Conservation (phyloP, 2,113 vertebrate genomes). For the Tursiops truncatus region DNA sequence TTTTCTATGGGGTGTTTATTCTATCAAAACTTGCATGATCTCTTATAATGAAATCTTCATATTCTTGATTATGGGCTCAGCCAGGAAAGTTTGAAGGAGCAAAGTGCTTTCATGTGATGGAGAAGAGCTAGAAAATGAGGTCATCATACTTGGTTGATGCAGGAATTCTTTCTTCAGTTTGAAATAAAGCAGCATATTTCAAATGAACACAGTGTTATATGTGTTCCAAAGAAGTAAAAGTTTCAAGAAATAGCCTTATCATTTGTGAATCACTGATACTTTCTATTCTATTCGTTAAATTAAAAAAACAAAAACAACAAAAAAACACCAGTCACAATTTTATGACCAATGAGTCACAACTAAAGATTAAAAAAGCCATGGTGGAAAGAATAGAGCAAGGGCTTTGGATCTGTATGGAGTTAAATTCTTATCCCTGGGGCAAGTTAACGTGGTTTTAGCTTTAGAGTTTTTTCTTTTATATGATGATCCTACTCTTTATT, state of each 20-base stretch:
- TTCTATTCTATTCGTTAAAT: not conserved
- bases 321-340: not conserved
- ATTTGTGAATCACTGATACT: not conserved
- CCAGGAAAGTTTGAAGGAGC: conserved; percentile 2
- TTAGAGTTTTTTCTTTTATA: not conserved
- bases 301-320: not conserved
- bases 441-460: not conserved
- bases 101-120: not conserved
- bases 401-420: not conserved
- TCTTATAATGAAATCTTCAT: conserved; percentile 47
- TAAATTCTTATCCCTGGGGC: not conserved
- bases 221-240: not conserved
- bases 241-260: not conserved
- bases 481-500: not conserved
- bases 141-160: not conserved
- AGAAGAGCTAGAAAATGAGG: not conserved
- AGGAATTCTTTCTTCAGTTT: not conserved
- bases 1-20: not conserved
- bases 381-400: not conserved
- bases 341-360: not conserved
- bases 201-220: not conserved
- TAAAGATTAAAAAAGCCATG: not conserved
- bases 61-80: not conserved
- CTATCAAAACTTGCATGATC: not conserved
- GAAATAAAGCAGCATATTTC: not conserved